A percentile compares a stretch with the other conserved stretches of the same genome.
These are phyloP conservation scores for Gymnoscopelus braueri DNA, from an alignment of 2,797 vertebrate genomes.

Conservation along the genomic window DNA sequence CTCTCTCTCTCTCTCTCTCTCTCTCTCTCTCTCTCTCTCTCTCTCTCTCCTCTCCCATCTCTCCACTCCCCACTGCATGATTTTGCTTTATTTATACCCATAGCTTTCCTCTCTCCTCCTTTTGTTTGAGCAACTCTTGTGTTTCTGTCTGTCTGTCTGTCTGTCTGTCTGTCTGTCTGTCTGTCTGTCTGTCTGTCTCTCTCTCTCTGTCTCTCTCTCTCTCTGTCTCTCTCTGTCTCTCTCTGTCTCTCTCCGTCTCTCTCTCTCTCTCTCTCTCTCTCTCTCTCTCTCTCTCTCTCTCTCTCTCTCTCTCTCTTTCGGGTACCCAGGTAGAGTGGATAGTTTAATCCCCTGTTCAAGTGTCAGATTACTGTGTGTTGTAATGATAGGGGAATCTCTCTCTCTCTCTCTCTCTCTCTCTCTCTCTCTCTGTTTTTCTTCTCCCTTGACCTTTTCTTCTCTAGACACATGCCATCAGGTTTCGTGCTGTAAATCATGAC, in stretches of 20 bases:
- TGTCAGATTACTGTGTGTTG: not conserved
- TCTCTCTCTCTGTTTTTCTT: not conserved
- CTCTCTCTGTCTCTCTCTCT: slow-evolving; percentile 12
- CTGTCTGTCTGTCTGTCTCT: not conserved
- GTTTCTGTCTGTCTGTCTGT: slow-evolving; percentile 14
- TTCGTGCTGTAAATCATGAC: not conserved
- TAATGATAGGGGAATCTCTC: not conserved
- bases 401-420: not conserved
- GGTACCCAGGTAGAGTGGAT: not conserved
- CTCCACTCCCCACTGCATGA: not conserved
- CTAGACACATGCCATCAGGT: not conserved
- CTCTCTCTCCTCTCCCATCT: slow-evolving; percentile 20
- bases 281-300: slow-evolving; percentile 13
- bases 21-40: slow-evolving; percentile 22
- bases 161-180: not conserved
- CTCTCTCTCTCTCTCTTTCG: slow-evolving; percentile 1
- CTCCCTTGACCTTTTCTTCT: not conserved
- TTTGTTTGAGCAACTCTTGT: slow-evolving; percentile 27
- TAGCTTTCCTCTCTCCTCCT: not conserved
- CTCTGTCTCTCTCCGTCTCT: not conserved
- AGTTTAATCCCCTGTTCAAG: not conserved
- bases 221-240: not conserved
- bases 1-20: slow-evolving; percentile 15
- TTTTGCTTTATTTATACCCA: slow-evolving; percentile 12
- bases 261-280: not conserved